Evolutionary conservation across 2,797 vertebrate species (phyloP).

Genomic region (Brachyrhaphis roseni): DNA sequence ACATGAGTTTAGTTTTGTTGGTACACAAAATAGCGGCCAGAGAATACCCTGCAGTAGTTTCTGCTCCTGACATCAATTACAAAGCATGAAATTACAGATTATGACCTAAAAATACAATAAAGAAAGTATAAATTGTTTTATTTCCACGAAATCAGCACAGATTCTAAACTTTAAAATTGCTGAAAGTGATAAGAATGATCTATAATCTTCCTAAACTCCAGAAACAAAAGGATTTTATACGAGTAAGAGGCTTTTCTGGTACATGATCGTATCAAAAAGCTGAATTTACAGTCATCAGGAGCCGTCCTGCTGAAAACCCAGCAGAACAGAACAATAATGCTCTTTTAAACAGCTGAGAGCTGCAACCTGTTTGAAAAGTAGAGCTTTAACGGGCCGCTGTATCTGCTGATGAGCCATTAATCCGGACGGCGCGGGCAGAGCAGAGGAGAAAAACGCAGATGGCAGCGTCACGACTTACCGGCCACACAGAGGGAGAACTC

Average conservation of each 20-base stretch:
- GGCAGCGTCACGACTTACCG: conserved; percentile 42
- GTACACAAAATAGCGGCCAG: conserved; percentile 15
- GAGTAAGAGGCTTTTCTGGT: conserved; percentile 38
- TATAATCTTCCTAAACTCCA: conserved; percentile 26
- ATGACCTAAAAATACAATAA: conserved; percentile 24
- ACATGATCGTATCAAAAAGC: conserved; percentile 21
- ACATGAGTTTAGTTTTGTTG: conserved; percentile 18
- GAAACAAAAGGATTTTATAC: conserved; percentile 27
- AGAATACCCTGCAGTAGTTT: conserved; percentile 24
- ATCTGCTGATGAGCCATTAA: conserved; percentile 80
- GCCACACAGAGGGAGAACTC: conserved; percentile 30
- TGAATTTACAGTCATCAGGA: conserved; percentile 7
- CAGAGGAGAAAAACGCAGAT: conserved; percentile 1
- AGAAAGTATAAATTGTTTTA: conserved; percentile 5
- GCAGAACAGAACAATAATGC: conserved; percentile 73
- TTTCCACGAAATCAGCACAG: neutral
- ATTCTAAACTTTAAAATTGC: conserved; percentile 8
- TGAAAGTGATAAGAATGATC: neutral
- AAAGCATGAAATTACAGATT: conserved; percentile 27
- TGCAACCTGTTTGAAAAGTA: conserved; percentile 84
- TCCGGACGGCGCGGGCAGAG: conserved; percentile 50
- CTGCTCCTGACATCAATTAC: conserved; percentile 45
- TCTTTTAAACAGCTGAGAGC: conserved; percentile 81
- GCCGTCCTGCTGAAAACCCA: conserved; percentile 59
- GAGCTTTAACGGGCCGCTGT: conserved; percentile 72